Evolutionary conservation across 2,113 vertebrate species (phyloP).

Genomic region (Daubentonia madagascariensis): DNA sequence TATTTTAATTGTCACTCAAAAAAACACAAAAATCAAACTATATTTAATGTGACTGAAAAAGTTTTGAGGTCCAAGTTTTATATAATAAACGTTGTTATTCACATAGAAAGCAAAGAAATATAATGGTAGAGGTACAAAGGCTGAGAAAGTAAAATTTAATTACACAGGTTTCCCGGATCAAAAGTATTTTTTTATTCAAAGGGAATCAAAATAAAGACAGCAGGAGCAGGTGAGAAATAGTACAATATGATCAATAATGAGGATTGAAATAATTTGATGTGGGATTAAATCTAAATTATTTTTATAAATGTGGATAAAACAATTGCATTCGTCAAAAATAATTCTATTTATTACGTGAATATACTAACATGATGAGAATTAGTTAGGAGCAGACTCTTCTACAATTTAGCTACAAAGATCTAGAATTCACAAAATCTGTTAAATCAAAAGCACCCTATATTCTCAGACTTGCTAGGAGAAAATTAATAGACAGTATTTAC

Average conservation of each 20-base stretch:
- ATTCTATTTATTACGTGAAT: neutral
- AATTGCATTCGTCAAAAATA: neutral
- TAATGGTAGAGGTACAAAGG: neutral
- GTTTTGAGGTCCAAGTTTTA: neutral
- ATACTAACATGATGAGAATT: neutral
- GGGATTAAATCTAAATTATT: neutral
- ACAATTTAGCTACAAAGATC: neutral
- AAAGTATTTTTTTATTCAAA: neutral
- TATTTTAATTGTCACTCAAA: neutral
- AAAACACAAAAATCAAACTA: neutral
- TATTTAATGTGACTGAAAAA: neutral
- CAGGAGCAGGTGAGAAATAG: neutral
- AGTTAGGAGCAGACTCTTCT: neutral
- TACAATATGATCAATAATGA: neutral
- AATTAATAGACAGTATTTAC: neutral
- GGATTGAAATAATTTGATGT: neutral
- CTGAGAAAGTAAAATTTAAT: neutral
- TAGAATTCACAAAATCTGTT: neutral
- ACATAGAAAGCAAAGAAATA: neutral
- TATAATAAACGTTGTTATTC: neutral
- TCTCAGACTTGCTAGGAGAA: neutral
- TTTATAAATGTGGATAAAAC: neutral
- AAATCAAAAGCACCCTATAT: neutral
- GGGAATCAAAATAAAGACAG: neutral
- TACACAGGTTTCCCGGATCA: neutral